Base-by-base conservation (phyloP, 2,888 invertebrate genomes). In the Adelphocoris suturalis region DNA sequence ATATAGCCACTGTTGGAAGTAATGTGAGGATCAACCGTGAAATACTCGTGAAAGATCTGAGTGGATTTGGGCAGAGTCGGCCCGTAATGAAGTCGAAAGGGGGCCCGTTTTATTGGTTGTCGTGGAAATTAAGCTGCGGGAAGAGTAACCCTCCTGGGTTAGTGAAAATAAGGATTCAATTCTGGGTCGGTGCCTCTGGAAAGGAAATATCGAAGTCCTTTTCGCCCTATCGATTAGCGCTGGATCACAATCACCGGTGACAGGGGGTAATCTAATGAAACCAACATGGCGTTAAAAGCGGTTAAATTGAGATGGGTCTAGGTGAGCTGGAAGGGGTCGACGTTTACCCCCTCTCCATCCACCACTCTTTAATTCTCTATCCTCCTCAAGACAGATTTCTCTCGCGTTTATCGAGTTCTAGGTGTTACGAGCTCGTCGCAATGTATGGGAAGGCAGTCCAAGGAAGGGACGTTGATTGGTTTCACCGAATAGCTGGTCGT, bases 191-290 rank as follows among this genome's bases (percentile, higher is more conserved):
- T 61, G 23, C 37, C 57, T 55, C 61, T 82, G 86, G 19, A 55
- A 88, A 88, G 88, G 88, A 88, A 88, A 88, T 88, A 88, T 88
- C 88, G 78, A 80, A 78, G 76, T 78, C 88, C 48, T 46, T 88
- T 88, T 78, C 76, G 48, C 78, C 55, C 27, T 88, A 88, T 88
- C 88, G 88, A 88, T 88, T 88, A 88, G 88, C 88, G 88, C 78
- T 88, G 88, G 76, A 88, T 88, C 88, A 88, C 88, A 88, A 88
- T 88, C 88, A 88, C 78, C 88, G 61, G 88, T 88, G 88, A 88
- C 88, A 88, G 88, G 88, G 23, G 88, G 78, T 88, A 88, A 88
- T 88, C 88, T 88, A 78, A 88, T 88, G 80, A 88, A 88, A 88
- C 88, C 78, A 88, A 88, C 88, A 88, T 88, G 47, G 88, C 76